Percentiles rank a stretch among this genome's conserved stretches.
Evolutionary conservation across 2,888 invertebrate genomes (phyloP).

Genomic region (Pristionchus maxplancki): DNA sequence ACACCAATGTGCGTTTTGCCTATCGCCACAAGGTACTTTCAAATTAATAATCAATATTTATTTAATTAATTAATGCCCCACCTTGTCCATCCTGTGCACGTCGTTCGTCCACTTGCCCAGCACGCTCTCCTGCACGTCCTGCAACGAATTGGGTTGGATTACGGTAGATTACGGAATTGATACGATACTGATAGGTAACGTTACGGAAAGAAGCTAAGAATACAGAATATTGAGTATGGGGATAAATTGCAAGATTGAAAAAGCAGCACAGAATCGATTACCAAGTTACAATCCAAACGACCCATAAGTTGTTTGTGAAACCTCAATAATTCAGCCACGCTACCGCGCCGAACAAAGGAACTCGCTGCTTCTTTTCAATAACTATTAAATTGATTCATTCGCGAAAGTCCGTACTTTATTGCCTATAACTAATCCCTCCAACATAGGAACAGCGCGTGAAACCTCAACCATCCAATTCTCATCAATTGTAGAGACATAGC

Average conservation of each 20-base stretch:
- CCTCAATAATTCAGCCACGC: background rate
- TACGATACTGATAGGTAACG: background rate
- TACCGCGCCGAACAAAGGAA: background rate
- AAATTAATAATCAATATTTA: background rate
- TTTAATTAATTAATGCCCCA: conserved; percentile 55
- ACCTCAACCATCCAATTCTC: too few species aligned
- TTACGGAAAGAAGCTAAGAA: too few species aligned
- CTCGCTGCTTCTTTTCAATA: background rate
- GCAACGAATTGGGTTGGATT: conserved; percentile 35
- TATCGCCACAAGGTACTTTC: too few species aligned
- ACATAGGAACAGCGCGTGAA: too few species aligned
- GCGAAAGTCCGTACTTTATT: too few species aligned
- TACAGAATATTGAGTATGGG: too few species aligned
- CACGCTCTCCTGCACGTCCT: conserved; percentile 93
- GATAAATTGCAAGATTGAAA: too few species aligned
- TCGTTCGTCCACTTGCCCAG: conserved; percentile 96
- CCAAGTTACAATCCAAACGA: background rate
- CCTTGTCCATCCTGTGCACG: conserved; percentile 95
- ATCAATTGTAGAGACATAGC: too few species aligned
- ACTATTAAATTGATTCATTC: too few species aligned
- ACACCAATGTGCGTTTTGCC: too few species aligned
- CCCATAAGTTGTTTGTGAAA: background rate
- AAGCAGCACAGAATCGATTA: too few species aligned
- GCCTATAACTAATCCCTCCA: too few species aligned
- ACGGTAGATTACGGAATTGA: background rate